Evolutionary conservation across 1,140 invertebrate species (phyloP).

Genomic region (Drosophila pandora): DNA sequence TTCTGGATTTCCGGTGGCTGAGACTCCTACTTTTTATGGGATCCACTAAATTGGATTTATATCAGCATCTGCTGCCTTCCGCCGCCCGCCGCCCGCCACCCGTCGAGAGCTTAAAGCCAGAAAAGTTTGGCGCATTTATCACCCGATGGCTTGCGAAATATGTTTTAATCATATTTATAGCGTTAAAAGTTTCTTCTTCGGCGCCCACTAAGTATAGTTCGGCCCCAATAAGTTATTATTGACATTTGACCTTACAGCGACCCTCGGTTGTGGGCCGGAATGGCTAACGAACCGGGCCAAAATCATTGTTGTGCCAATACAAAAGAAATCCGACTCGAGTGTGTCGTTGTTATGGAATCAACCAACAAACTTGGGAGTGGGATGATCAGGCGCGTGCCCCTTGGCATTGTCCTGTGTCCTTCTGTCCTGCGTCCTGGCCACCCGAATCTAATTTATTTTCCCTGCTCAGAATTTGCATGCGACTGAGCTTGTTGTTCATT

Average conservation of each 20-base stretch:
- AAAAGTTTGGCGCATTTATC: slow-evolving; percentile 68
- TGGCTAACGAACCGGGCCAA: slow-evolving; percentile 54
- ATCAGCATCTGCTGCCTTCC: slow-evolving; percentile 56
- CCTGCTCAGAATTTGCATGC: slow-evolving; percentile 47
- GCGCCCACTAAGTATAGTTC: too few species aligned
- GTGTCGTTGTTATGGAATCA: slow-evolving; percentile 25
- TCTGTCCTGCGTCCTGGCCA: slow-evolving; percentile 1
- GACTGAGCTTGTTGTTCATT: slow-evolving; percentile 72
- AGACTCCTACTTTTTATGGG: slow-evolving; percentile 65
- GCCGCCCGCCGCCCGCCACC: slow-evolving; percentile 33
- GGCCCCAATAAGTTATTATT: too few species aligned
- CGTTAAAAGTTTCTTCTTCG: slow-evolving; percentile 43
- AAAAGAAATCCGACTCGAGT: slow-evolving; percentile 54
- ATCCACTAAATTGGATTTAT: slow-evolving; percentile 81
- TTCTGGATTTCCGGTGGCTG: slow-evolving; percentile 12
- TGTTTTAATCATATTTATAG: slow-evolving; percentile 82
- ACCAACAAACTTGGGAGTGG: background rate
- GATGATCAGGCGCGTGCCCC: slow-evolving; percentile 59
- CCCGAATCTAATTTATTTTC: slow-evolving; percentile 80
- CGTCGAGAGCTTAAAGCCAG: slow-evolving; percentile 58
- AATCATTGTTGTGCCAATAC: slow-evolving; percentile 63
- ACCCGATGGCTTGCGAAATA: slow-evolving; percentile 58
- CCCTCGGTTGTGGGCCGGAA: background rate
- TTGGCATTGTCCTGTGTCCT: slow-evolving; percentile 48
- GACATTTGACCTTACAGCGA: slow-evolving; percentile 58